A percentile compares a stretch with the other conserved stretches of the same genome.
phyloP scores from a whole-genome alignment of 2,888 invertebrate species.

The Anoplius nigerrimus region DNA sequence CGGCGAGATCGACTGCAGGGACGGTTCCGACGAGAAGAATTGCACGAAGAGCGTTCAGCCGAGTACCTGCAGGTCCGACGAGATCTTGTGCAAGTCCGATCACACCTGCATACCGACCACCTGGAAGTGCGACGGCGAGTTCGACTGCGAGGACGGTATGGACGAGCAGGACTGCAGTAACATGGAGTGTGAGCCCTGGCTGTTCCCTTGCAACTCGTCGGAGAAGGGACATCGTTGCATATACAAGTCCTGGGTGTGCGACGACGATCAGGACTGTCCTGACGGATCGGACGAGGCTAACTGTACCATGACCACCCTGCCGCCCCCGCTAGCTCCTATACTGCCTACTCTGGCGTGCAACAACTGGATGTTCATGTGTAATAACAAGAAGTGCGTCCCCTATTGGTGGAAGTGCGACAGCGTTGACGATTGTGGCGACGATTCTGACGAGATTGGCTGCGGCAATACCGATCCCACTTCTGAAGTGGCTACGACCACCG shows the following conservation, averaged over 20 bases:
- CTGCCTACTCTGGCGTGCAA: constrained; percentile 77
- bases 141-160: constrained; percentile 75
- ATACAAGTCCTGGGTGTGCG: constrained; percentile 87
- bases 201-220: constrained; percentile 79
- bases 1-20: constrained; percentile 86
- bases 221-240: constrained; percentile 79
- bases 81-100: constrained; percentile 63
- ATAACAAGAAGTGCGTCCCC: constrained; percentile 83
- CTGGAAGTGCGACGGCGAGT: constrained; percentile 77
- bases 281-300: constrained; percentile 85
- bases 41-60: constrained; percentile 74
- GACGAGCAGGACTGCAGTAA: constrained; percentile 75
- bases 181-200: constrained; percentile 69
- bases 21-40: constrained; percentile 82
- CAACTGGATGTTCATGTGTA: constrained; percentile 88
- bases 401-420: constrained; percentile 89
- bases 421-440: constrained; percentile 86
- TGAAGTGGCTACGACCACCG: constrained; percentile 48
- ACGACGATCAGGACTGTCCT: constrained; percentile 87
- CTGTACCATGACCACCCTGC: constrained; percentile 79
- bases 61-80: constrained; percentile 64
- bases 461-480: constrained; percentile 56
- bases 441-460: constrained; percentile 84
- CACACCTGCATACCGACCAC: constrained; percentile 67
- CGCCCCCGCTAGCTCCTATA: constrained; percentile 52